phyloP scores from a whole-genome alignment of 1,140 invertebrate genomes.

The Glossosoma conforme region DNA sequence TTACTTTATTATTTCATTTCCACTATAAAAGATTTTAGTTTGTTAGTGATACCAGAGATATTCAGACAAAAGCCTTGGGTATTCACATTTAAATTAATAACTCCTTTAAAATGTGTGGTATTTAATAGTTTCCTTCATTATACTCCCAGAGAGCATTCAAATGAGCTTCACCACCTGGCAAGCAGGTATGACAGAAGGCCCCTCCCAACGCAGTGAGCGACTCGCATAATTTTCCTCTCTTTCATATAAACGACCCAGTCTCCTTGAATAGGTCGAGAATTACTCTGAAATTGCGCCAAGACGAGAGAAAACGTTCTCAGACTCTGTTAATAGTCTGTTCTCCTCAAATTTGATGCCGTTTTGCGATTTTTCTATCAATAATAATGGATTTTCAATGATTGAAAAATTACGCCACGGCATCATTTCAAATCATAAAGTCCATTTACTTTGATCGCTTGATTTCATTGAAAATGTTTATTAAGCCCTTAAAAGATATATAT shows the following conservation, averaged over 20 bases:
- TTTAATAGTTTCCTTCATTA: no score
- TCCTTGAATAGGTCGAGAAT: slow-evolving; percentile 21
- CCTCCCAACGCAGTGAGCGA: slow-evolving; percentile 10
- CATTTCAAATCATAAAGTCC: no score
- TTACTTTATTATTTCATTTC: no score
- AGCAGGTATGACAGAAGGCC: slow-evolving; percentile 11
- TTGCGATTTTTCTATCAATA: slow-evolving; percentile 17
- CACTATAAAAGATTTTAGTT: no score
- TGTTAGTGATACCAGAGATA: no score
- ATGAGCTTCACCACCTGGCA: slow-evolving; percentile 1
- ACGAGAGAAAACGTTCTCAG: not conserved
- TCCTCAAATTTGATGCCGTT: slow-evolving; percentile 7
- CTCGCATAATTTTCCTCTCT: slow-evolving; percentile 15
- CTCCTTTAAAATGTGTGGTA: not conserved
- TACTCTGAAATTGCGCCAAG: slow-evolving; percentile 17
- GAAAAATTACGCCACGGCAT: slow-evolving; percentile 4
- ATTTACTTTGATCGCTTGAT: no score
- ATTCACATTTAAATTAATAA: no score
- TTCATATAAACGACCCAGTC: slow-evolving; percentile 14
- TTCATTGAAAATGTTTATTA: no score
- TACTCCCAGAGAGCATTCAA: not conserved
- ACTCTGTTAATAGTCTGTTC: not conserved
- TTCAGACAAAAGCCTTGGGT: no score
- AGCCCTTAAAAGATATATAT: no score
- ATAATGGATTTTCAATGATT: slow-evolving; percentile 16